Conservation (phyloP, 2,888 invertebrate genomes). For the Minunthozetes semirufus region DNA sequence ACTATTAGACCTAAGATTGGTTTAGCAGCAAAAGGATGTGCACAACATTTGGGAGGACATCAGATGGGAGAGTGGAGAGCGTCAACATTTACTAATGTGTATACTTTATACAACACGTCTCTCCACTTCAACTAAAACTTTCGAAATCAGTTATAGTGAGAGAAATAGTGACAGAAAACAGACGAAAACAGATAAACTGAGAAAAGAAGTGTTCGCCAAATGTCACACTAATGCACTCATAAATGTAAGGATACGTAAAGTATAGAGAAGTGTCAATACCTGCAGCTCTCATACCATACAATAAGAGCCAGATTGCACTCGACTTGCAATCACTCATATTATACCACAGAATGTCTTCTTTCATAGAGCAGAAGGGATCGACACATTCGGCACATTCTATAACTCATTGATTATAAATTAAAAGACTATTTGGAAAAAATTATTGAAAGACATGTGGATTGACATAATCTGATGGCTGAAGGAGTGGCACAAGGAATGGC, state of each 20-base stretch:
- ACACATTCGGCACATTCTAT: not conserved
- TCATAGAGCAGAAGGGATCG: not conserved
- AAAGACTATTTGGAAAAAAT: not conserved
- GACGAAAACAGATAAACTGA: conserved; percentile 14
- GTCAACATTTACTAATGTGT: conserved; percentile 26
- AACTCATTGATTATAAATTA: conserved; percentile 3
- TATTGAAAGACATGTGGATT: not conserved
- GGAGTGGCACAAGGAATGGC: not conserved
- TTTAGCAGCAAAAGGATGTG: not conserved
- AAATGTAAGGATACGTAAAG: conserved; percentile 22
- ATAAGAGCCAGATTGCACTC: conserved; percentile 4
- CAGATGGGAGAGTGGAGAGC: not conserved
- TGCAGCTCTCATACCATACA: not conserved
- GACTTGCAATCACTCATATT: conserved; percentile 4
- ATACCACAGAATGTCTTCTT: not conserved
- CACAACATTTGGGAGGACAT: not conserved
- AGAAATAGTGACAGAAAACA: conserved; percentile 30
- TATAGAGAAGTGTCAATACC: conserved; percentile 25
- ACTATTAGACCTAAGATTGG: conserved; percentile 13
- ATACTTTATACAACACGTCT: conserved; percentile 26
- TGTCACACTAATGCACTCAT: conserved; percentile 28
- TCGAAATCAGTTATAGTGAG: conserved; percentile 24
- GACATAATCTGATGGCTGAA: not conserved
- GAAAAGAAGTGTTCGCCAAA: conserved; percentile 18
- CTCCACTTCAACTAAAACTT: conserved; percentile 20